phyloP scores from a whole-genome alignment of 2,113 vertebrate species.

The Atrichornis clamosus region DNA sequence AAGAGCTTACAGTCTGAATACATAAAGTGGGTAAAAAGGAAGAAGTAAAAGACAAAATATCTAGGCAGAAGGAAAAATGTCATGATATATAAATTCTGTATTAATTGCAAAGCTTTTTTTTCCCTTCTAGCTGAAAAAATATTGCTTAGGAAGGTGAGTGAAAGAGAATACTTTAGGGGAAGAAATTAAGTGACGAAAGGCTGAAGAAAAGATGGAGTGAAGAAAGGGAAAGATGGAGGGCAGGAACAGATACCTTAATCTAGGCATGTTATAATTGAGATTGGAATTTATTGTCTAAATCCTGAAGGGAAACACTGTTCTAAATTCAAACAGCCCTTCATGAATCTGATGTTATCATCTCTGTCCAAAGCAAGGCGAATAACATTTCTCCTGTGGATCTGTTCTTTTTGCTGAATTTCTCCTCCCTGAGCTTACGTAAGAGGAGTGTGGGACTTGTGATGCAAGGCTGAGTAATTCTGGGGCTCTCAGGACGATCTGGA shows the following conservation, averaged over 20 bases:
- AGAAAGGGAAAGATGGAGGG: neutral
- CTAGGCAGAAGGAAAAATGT: neutral
- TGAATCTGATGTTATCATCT: neutral
- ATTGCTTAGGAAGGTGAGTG: neutral
- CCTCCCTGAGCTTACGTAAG: neutral
- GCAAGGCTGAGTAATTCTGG: neutral
- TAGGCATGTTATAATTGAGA: neutral
- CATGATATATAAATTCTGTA: neutral
- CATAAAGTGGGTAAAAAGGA: neutral
- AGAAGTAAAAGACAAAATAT: neutral
- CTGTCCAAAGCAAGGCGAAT: neutral
- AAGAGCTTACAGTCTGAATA: neutral
- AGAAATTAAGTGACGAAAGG: neutral
- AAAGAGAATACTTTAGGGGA: neutral
- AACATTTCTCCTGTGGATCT: neutral
- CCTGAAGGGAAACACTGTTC: neutral
- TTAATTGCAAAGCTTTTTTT: neutral
- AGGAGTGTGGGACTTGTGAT: neutral
- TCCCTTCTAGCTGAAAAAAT: neutral
- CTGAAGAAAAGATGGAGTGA: neutral
- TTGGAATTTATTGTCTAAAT: neutral
- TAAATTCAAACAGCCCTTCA: neutral
- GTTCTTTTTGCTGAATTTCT: neutral
- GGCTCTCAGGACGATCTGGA: neutral
- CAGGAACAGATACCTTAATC: neutral